Evolutionary conservation across 2,113 vertebrate genomes (phyloP).

Genomic region (Prochilodus magdalenae): DNA sequence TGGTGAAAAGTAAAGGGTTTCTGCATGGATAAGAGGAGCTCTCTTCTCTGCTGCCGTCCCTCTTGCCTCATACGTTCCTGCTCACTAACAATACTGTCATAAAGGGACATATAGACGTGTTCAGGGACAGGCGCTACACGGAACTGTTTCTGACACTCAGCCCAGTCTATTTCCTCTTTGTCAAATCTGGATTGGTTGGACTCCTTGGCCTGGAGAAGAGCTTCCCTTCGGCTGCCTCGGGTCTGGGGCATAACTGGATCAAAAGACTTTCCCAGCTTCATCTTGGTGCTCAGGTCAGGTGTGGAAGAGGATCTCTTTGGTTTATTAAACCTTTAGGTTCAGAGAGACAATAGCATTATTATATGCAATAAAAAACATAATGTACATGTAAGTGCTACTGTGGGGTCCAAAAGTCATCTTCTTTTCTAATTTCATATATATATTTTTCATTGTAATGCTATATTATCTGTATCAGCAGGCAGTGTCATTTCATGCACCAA

Average conservation of each 20-base stretch:
- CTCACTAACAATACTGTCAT: constrained; percentile 80
- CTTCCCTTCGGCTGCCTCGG: constrained; percentile 71
- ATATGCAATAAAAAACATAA: background rate
- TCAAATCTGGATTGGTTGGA: constrained; percentile 23
- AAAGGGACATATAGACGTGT: constrained; percentile 82
- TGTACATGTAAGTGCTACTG: too few species aligned
- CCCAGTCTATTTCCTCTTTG: constrained; percentile 80
- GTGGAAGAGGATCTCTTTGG: constrained; percentile 74
- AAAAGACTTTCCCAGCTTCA: constrained; percentile 64
- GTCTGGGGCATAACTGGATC: constrained; percentile 73
- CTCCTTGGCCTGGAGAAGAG: constrained; percentile 66
- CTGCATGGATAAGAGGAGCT: constrained; percentile 84
- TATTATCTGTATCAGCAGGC: too few species aligned
- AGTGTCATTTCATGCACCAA: too few species aligned
- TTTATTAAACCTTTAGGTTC: constrained; percentile 45
- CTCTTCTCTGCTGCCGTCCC: constrained; percentile 82
- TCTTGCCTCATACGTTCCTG: constrained; percentile 80
- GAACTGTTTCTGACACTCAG: constrained; percentile 90
- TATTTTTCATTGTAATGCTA: too few species aligned
- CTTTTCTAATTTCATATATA: too few species aligned
- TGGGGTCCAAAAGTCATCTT: too few species aligned
- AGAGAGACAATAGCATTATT: background rate
- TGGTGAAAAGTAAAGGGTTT: constrained; percentile 89
- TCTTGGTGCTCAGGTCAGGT: constrained; percentile 69
- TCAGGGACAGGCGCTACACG: constrained; percentile 84